phyloP scores from a whole-genome alignment of 2,797 vertebrate genomes.

The Crax fasciolata region DNA sequence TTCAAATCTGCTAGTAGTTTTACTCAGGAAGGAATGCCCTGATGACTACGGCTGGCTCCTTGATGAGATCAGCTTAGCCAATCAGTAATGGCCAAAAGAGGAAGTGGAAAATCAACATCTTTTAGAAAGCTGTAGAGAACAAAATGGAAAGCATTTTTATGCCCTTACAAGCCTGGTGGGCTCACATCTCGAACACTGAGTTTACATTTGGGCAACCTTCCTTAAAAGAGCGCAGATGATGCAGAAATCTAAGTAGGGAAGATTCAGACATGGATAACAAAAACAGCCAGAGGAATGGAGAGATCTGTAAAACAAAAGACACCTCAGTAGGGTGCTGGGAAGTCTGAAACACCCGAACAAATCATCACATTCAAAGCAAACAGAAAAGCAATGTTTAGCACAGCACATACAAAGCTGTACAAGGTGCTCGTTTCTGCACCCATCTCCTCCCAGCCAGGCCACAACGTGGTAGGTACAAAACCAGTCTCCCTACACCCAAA shows the following conservation, averaged over 20 bases:
- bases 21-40: background rate
- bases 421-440: background rate
- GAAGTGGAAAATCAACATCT: background rate
- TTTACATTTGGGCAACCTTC: background rate
- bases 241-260: background rate
- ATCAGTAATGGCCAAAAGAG: background rate
- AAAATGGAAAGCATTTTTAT: background rate
- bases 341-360: background rate
- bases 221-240: background rate
- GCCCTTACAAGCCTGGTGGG: background rate
- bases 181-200: background rate
- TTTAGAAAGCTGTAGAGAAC: background rate
- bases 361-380: background rate
- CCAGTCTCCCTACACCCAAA: background rate
- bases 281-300: background rate
- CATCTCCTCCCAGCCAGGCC: background rate
- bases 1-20: background rate
- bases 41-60: background rate
- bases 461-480: background rate
- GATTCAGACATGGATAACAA: background rate
- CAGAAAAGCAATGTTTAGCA: background rate
- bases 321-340: background rate
- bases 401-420: background rate
- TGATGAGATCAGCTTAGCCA: background rate
- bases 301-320: background rate